Base-by-base conservation (phyloP, 2,113 vertebrate genomes). In the Bubo bubo region DNA sequence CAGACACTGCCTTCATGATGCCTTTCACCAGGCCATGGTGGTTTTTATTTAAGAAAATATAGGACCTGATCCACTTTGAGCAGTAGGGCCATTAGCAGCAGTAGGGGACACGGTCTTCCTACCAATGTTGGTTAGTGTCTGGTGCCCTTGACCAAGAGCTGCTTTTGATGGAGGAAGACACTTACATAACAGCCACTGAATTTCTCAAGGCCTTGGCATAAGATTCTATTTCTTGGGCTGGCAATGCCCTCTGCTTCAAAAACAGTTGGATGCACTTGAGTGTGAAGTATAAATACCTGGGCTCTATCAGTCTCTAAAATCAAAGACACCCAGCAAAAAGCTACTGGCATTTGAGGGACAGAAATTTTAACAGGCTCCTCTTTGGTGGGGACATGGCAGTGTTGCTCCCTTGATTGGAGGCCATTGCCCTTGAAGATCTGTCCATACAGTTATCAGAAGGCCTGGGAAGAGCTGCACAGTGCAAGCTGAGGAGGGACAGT, bases 131-230 rank as follows among this genome's bases (percentile, higher is more conserved):
- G 9, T 81, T 63, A 63, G n/a, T 8, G 1, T 14, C 5, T 2
- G 35, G 7, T 85, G 82, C 34, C 81, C 81, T 82, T 90, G 81
- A 87, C 60, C 80, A 77, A 59, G 43, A 60, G 62, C 49, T 91
- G 60, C n/a, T 79, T 95, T 79, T 91, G 45, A 37, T 20, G 7
- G 75, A 66, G 72, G 59, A 87, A 87, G 56, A 67, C 47, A 39
- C 35, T 84, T 41, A 30, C 53, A 88, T 35, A 89, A 47, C 76
- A 67, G 30, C 56, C 68, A 79, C 52, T 0, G 6, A 4, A 3
- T 71, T 95, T 87, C 60, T 91, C 80, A 86, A 91, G 79, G 64
- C 15, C 64, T 86, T 77, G 26, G 64, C 72, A 79, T 92, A 87
- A 92, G 84, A 60, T 43, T 80, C 0, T 37, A 20, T 73, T 76